phyloP scores from a whole-genome alignment of 2,888 invertebrate species.

The Agonopterix subpropinquella region DNA sequence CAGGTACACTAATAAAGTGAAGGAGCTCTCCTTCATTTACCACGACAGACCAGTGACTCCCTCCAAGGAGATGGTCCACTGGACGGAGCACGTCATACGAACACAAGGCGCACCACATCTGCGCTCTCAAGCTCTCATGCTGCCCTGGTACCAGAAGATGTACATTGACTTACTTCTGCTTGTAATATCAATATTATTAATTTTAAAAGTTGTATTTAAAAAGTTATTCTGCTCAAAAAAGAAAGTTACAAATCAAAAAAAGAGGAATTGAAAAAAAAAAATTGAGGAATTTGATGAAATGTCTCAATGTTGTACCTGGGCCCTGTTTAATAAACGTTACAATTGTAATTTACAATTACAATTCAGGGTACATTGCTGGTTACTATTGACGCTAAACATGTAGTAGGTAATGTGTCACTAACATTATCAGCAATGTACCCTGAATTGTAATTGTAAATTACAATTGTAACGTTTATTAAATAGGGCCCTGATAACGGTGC shows the following conservation, averaged over 20 bases:
- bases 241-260: neutral
- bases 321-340: no score
- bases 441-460: no score
- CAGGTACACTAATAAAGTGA: slow-evolving; percentile 4
- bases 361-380: no score
- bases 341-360: no score
- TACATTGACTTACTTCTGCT: slow-evolving; percentile 11
- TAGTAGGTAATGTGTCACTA: no score
- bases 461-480: no score
- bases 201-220: neutral
- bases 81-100: slow-evolving; percentile 18
- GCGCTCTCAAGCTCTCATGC: slow-evolving; percentile 13
- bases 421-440: no score
- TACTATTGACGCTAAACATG: no score
- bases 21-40: slow-evolving; percentile 16
- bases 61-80: slow-evolving; percentile 17
- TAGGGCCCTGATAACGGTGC: no score
- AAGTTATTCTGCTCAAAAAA: neutral
- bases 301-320: neutral
- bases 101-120: slow-evolving; percentile 19
- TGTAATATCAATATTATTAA: neutral
- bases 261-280: neutral
- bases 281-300: neutral
- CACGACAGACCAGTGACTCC: slow-evolving; percentile 18
- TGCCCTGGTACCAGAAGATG: slow-evolving; percentile 14